Base-by-base conservation (phyloP, 2,797 vertebrate species). In the Liparis tanakae region DNA sequence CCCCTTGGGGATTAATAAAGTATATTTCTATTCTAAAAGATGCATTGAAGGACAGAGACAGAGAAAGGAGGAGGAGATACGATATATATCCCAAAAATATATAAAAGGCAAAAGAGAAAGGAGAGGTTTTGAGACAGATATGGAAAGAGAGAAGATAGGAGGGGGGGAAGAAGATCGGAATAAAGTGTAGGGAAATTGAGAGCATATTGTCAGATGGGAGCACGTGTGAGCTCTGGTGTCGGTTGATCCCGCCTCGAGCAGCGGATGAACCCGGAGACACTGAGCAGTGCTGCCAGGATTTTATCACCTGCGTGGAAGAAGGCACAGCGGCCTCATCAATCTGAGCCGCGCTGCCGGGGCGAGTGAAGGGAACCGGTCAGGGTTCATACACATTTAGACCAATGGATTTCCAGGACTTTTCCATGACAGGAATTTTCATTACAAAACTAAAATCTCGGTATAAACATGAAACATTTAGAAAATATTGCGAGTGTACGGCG, bases 271-370 rank as follows among this genome's bases (percentile, higher is more conserved):
- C 76, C 63, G 6, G 48, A 77, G 87, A 84, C 86, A 81, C 76
- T 0, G 72, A 67, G 70, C 77, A 62, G 81, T 70, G 58, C 77
- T 6, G 80, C 79, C 72, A 53, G 85, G 80, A 90, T 88, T 92
- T 85, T 89, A 90, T 88, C 85, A 89, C 88, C 88, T 90, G 80
- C 43, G 50, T 89, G 89, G 84, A 87, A 91, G 80, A 90, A 87
- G 61, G 83, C 82, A 88, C 89, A 89, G 46, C 3, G 41, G 41
- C 57, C 48, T 67, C 89, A 88, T 83, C 72, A 72, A 87, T 86
- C 82, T 86, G 69, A 36, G 74, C 79, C 80, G 60, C 0, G 58
- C 71, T 55, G 46, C 22, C 18, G 4, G 2, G 75, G 17, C 37
- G 39, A 43, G n/a, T 39, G 48, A 22, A 6, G 51, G 51, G 20